Evolutionary conservation across 1,140 invertebrate genomes (phyloP).

Genomic region (Drosophila rhopaloa): DNA sequence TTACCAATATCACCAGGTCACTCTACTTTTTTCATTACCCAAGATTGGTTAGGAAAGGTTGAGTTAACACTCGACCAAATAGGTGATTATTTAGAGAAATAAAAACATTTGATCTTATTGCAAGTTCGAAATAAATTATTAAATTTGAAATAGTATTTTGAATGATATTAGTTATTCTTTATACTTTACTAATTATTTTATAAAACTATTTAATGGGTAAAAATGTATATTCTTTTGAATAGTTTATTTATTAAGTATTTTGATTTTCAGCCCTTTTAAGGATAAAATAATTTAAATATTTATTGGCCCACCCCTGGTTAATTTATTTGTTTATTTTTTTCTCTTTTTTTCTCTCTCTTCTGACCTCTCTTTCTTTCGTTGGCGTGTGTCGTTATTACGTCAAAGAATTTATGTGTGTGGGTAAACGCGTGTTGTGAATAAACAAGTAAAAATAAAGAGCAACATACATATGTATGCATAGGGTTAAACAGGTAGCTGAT

Average conservation of each 20-base stretch:
- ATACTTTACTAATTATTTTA: no score
- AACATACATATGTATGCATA: not conserved
- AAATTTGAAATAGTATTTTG: no score
- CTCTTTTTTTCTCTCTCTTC: not conserved
- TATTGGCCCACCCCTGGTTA: slow-evolving; percentile 6
- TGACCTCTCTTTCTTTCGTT: not conserved
- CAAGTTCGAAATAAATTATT: no score
- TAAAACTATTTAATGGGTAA: no score
- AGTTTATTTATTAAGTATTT: no score
- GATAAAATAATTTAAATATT: not conserved
- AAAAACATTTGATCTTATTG: no score
- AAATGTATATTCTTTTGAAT: no score
- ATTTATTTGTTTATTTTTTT: slow-evolving; percentile 11
- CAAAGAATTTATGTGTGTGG: slow-evolving; percentile 1
- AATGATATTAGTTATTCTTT: no score
- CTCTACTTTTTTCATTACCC: not conserved
- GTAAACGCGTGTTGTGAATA: slow-evolving; percentile 30
- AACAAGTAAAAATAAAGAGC: slow-evolving; percentile 18
- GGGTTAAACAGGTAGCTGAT: slow-evolving; percentile 32
- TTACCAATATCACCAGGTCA: not conserved
- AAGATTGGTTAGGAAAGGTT: not conserved
- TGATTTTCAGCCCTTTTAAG: no score
- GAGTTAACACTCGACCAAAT: not conserved
- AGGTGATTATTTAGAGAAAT: no score
- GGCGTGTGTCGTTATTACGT: slow-evolving; percentile 17